Evolutionary conservation across 2,888 invertebrate genomes (phyloP), one percentile per base, ranked within the genome.

Genomic region (Cynaeus angustus): DNA sequence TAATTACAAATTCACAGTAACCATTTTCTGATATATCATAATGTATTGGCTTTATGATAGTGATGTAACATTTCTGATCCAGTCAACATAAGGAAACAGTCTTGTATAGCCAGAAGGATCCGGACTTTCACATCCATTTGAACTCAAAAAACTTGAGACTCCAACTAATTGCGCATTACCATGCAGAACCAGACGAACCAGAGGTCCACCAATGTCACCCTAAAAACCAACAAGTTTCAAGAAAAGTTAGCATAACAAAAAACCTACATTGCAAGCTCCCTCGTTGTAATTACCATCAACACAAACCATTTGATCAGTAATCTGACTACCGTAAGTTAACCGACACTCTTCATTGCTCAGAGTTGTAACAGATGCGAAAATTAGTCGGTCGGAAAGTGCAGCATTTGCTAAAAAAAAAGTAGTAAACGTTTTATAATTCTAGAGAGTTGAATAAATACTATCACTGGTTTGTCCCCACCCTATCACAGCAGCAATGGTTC

Each of bases 391-490:
- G 26, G 21, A 14, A 6, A 50, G 48, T 10, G 5, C 48, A n/a
- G 48, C 3, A 10, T 9, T 28, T 9, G 4, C 48, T 50, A 21
- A 48, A 16, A 28, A 4, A 7, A 28, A 4, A 28, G 7, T 28
- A 7, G n/a, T n/a, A n/a, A n/a, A n/a, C n/a, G n/a, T n/a, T n/a
- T n/a, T n/a, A n/a, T n/a, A n/a, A n/a, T n/a, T n/a, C n/a, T n/a
- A 33, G 33, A 9, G 33, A 7, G 14, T 37, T 5, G 10, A 30
- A 7, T 38, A n/a, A 3, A 8, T 43, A 64, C 64, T 10, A 14
- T 56, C 56, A 10, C 10, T 37, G 10, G 37, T 56, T 43, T 56
- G 56, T 41, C 56, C 56, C 56, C 56, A 56, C n/a, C 56, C 56
- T 1, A 56, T 9, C 1, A 41, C 33, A 3, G 38, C 9, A 1